Percentiles rank a stretch among this genome's conserved stretches.
Conservation (phyloP, 2,888 invertebrate species). For the Teinopalpus imperialis region DNA sequence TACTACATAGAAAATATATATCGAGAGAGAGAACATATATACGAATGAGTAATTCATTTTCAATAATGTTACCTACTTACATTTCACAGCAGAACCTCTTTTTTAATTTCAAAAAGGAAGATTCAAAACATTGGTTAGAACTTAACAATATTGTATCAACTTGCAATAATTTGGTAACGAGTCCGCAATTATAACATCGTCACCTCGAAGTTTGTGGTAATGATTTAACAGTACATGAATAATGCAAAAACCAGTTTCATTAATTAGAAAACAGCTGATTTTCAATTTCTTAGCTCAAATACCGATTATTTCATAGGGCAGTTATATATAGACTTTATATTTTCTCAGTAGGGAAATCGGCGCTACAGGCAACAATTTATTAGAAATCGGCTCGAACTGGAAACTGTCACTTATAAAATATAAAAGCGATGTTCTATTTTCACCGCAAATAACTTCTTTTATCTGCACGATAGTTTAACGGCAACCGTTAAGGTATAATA, state of each 20-base stretch:
- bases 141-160: too few species aligned
- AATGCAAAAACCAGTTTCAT: background rate
- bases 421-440: conserved; percentile 50
- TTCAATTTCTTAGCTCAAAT: conserved; percentile 3
- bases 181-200: too few species aligned
- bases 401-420: conserved; percentile 33
- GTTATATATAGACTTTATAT: conserved; percentile 19
- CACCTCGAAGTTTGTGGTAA: background rate
- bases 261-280: conserved; percentile 8
- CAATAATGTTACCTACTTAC: too few species aligned
- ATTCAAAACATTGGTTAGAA: too few species aligned
- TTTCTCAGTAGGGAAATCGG: conserved; percentile 39
- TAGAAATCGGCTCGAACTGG: conserved; percentile 51
- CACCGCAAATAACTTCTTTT: conserved; percentile 44
- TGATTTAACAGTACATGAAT: background rate
- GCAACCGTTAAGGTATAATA: conserved; percentile 22
- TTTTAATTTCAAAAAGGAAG: too few species aligned
- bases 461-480: conserved; percentile 35
- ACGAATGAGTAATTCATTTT: too few species aligned
- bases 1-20: too few species aligned
- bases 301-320: conserved; percentile 10
- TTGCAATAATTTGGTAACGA: too few species aligned
- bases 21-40: too few species aligned
- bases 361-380: conserved; percentile 50
- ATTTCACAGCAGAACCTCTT: too few species aligned